Conservation (phyloP, 2,113 vertebrate species). For the Furnarius figulus region DNA sequence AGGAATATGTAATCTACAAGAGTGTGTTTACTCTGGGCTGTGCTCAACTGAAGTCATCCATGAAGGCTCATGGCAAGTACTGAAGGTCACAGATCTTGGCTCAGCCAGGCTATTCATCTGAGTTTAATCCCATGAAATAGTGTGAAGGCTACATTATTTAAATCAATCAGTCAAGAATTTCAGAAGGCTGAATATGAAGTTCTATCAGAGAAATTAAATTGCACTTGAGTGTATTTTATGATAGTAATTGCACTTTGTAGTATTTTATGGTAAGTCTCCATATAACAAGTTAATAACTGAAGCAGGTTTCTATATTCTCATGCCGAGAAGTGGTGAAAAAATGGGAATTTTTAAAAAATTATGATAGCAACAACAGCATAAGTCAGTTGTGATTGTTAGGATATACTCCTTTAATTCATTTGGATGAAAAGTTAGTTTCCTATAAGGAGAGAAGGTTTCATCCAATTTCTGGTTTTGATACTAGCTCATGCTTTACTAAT, state of each 20-base stretch:
- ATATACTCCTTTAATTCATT: not conserved
- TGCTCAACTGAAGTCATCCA: conserved; percentile 17
- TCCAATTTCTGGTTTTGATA: not conserved
- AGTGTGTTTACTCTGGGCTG: conserved; percentile 31
- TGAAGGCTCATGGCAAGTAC: not conserved
- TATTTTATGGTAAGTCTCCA: not conserved
- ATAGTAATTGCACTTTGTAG: not conserved
- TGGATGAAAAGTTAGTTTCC: not conserved
- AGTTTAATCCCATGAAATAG: not conserved
- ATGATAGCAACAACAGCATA: not conserved
- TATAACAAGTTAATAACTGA: not conserved
- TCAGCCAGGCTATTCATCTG: not conserved
- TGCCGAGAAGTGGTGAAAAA: not conserved
- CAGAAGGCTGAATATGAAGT: not conserved
- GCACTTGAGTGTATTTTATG: not conserved
- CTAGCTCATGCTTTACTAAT: not conserved
- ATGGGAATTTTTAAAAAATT: not conserved
- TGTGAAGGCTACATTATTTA: not conserved
- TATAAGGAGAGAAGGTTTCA: not conserved
- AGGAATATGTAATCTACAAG: conserved; percentile 3
- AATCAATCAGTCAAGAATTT: not conserved
- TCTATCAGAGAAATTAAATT: not conserved
- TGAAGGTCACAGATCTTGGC: not conserved
- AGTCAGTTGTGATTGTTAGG: not conserved
- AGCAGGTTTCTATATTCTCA: not conserved